A percentile compares a stretch with the other conserved stretches of the same genome.
Evolutionary conservation across 2,888 invertebrate genomes (phyloP).

Genomic region (Physocephala rufipes): DNA sequence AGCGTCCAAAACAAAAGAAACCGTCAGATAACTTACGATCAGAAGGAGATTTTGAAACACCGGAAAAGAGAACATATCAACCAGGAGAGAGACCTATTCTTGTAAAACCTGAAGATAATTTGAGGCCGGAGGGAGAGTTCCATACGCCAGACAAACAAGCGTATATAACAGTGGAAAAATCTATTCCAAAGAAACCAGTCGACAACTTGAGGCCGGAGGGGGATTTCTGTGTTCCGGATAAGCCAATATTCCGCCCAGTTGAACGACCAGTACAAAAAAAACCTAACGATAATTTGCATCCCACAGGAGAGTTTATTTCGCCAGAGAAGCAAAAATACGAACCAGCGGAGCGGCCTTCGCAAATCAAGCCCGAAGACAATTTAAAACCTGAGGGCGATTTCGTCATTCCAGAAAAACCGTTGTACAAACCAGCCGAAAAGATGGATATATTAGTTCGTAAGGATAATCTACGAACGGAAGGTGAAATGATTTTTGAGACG

Average conservation of each 20-base stretch:
- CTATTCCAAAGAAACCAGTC: constrained; percentile 44
- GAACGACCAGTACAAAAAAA: constrained; percentile 66
- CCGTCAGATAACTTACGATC: constrained; percentile 68
- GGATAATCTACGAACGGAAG: constrained; percentile 70
- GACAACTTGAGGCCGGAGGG: constrained; percentile 71
- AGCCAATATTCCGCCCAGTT: constrained; percentile 53
- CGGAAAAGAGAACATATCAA: constrained; percentile 50
- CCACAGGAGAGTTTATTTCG: constrained; percentile 69
- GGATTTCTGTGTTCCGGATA: constrained; percentile 65
- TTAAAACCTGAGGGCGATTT: constrained; percentile 54
- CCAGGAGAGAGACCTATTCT: constrained; percentile 46
- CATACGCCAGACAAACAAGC: constrained; percentile 50
- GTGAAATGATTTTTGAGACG: constrained; percentile 68
- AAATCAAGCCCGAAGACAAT: constrained; percentile 69
- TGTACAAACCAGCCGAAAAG: constrained; percentile 67
- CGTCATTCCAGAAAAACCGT: constrained; percentile 50
- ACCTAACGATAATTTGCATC: constrained; percentile 70
- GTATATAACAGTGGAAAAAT: background rate
- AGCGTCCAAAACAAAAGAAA: constrained; percentile 60
- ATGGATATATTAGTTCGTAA: constrained; percentile 58
- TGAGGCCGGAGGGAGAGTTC: constrained; percentile 70
- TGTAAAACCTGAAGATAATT: constrained; percentile 67
- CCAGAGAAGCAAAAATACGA: constrained; percentile 63
- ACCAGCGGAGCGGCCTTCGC: constrained; percentile 66
- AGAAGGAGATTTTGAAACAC: constrained; percentile 71